phyloP scores from a whole-genome alignment of 2,113 vertebrate species.

The Thamnaconus septentrionalis region DNA sequence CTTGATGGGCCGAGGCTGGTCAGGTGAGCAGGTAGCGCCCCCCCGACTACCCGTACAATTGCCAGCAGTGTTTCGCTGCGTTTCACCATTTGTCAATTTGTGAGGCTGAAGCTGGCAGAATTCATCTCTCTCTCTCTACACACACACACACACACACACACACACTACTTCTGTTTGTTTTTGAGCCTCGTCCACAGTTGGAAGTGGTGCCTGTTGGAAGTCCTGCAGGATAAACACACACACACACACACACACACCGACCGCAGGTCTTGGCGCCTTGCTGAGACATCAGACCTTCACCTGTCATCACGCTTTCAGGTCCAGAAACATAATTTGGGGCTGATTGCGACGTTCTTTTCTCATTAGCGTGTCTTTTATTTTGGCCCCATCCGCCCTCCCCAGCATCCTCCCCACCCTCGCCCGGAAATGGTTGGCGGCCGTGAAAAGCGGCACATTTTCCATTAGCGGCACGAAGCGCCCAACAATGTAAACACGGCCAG shows the following conservation, averaged over 20 bases:
- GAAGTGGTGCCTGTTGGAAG: not conserved
- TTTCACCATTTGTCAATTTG: too few relatives aligned
- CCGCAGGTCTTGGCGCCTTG: slow-evolving; percentile 2
- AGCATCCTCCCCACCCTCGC: slow-evolving; percentile 28
- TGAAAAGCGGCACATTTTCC: slow-evolving; percentile 69
- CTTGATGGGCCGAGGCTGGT: too few relatives aligned
- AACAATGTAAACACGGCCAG: slow-evolving; percentile 65
- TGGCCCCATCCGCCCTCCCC: slow-evolving; percentile 53
- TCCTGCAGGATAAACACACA: not conserved
- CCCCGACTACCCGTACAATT: too few relatives aligned
- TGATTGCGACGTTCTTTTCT: slow-evolving; percentile 51
- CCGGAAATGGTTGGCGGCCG: slow-evolving; percentile 34
- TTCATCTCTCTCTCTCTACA: too few relatives aligned
- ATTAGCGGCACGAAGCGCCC: slow-evolving; percentile 70
- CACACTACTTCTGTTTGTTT: not conserved
- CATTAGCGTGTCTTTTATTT: slow-evolving; percentile 55
- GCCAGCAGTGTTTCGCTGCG: too few relatives aligned
- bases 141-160: too few relatives aligned
- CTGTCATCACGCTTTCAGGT: slow-evolving; percentile 31
- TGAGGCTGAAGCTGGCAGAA: too few relatives aligned
- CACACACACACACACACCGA: too few relatives aligned
- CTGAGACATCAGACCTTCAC: slow-evolving; percentile 14
- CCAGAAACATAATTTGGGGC: slow-evolving; percentile 29
- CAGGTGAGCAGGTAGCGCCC: too few relatives aligned
- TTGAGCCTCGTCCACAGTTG: slow-evolving; percentile 6